Evolutionary conservation across 1,140 invertebrate species (phyloP).

Genomic region (Drosophila pectinifera): DNA sequence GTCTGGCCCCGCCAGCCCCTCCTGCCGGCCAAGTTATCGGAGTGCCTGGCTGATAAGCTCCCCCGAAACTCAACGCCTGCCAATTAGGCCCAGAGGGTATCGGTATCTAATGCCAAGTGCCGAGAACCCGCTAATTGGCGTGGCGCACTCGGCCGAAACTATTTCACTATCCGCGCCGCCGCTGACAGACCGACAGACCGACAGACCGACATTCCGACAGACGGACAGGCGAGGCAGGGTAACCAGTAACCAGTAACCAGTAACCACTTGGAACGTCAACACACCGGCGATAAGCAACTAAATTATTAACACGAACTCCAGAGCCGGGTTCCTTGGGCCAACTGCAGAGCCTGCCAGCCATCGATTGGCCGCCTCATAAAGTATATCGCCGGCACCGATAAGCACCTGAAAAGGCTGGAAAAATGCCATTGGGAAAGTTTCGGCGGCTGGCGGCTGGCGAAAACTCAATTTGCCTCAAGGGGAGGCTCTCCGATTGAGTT

Average conservation of each 20-base stretch:
- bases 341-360: not conserved
- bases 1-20: not conserved
- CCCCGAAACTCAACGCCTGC: slow-evolving; percentile 51
- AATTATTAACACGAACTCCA: slow-evolving; percentile 79
- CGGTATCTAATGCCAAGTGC: slow-evolving; percentile 60
- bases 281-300: slow-evolving; percentile 78
- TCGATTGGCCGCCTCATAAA: slow-evolving; percentile 69
- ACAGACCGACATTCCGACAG: slow-evolving; percentile 1
- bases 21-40: slow-evolving; percentile 38
- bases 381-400: slow-evolving; percentile 67
- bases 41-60: slow-evolving; percentile 43
- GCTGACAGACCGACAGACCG: slow-evolving; percentile 59
- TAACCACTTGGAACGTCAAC: slow-evolving; percentile 80
- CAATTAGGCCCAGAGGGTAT: slow-evolving; percentile 42
- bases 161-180: slow-evolving; percentile 49
- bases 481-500: slow-evolving; percentile 54
- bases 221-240: not conserved
- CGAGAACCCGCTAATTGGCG: slow-evolving; percentile 72
- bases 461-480: slow-evolving; percentile 71
- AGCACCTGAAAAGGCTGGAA: slow-evolving; percentile 43
- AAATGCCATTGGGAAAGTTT: slow-evolving; percentile 71
- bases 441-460: slow-evolving; percentile 41
- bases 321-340: slow-evolving; percentile 49
- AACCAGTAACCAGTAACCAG: too few species aligned
- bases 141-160: slow-evolving; percentile 3